Conservation (phyloP, 2,113 vertebrate genomes). For the Vombatus ursinus region DNA sequence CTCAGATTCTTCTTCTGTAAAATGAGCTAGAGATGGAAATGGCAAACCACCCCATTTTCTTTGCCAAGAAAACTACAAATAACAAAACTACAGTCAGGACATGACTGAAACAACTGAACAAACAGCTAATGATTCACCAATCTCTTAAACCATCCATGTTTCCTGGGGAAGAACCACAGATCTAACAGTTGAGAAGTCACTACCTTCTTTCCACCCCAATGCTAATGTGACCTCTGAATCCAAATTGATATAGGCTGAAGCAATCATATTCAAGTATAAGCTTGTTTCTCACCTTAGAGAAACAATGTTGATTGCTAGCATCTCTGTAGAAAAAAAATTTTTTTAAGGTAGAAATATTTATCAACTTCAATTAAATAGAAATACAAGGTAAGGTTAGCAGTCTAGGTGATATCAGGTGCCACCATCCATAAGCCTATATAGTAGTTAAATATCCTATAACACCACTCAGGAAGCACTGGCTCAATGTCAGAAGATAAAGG, state of each 20-base stretch:
- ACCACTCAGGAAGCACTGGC: neutral
- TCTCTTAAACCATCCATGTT: too few species aligned
- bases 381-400: neutral
- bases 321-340: too few species aligned
- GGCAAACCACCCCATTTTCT: too few species aligned
- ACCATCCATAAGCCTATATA: neutral
- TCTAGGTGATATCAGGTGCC: neutral
- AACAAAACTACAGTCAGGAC: too few species aligned
- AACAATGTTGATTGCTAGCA: neutral
- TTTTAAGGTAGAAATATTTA: neutral
- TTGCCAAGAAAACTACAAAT: too few species aligned
- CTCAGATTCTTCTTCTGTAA: neutral
- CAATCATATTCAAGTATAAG: neutral
- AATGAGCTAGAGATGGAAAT: neutral
- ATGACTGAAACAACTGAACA: too few species aligned
- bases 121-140: too few species aligned
- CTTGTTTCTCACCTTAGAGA: neutral
- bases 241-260: neutral
- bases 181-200: neutral
- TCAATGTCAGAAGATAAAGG: neutral
- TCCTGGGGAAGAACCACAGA: neutral
- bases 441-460: neutral
- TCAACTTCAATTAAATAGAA: neutral
- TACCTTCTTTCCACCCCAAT: neutral
- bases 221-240: neutral